phyloP scores from a whole-genome alignment of 2,113 vertebrate species.

The Corythoichthys intestinalis region DNA sequence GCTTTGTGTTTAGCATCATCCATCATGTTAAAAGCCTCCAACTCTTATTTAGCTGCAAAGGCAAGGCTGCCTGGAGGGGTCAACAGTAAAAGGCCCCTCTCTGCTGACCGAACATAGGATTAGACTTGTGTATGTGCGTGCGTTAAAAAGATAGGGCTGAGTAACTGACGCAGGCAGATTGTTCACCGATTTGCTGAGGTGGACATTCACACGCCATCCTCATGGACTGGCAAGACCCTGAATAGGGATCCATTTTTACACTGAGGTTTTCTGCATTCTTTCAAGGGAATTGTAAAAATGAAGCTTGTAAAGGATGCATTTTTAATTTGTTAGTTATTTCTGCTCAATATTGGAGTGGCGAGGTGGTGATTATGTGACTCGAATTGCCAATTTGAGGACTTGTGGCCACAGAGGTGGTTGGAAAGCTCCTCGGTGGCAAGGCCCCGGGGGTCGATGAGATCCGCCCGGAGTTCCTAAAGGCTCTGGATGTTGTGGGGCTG shows the following conservation, averaged over 20 bases:
- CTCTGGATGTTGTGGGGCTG: too few relatives aligned
- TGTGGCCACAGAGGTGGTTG: too few relatives aligned
- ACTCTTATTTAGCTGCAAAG: conserved; percentile 35
- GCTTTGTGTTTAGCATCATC: conserved; percentile 29
- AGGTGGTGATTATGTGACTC: too few relatives aligned
- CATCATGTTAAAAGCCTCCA: conserved; percentile 52
- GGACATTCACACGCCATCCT: conserved; percentile 37
- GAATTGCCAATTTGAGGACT: too few relatives aligned
- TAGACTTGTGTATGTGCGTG: conserved; percentile 13
- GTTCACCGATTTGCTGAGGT: conserved; percentile 42
- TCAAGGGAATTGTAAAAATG: conserved; percentile 27
- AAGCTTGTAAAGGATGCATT: conserved; percentile 2
- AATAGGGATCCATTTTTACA: conserved; percentile 50
- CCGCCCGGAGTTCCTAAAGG: too few relatives aligned
- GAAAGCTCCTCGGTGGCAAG: too few relatives aligned
- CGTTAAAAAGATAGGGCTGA: conserved; percentile 8
- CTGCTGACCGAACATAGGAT: conserved; percentile 51
- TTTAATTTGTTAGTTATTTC: not conserved
- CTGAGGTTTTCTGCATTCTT: conserved; percentile 22
- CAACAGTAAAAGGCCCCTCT: conserved; percentile 39
- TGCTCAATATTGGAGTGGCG: not conserved
- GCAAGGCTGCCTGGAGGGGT: conserved; percentile 34
- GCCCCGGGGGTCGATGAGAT: too few relatives aligned
- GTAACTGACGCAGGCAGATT: conserved; percentile 47
- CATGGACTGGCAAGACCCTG: conserved; percentile 19